These are phyloP conservation scores for Natrix natrix DNA, from an alignment of 2,797 vertebrate genomes.

Conservation along the genomic window DNA sequence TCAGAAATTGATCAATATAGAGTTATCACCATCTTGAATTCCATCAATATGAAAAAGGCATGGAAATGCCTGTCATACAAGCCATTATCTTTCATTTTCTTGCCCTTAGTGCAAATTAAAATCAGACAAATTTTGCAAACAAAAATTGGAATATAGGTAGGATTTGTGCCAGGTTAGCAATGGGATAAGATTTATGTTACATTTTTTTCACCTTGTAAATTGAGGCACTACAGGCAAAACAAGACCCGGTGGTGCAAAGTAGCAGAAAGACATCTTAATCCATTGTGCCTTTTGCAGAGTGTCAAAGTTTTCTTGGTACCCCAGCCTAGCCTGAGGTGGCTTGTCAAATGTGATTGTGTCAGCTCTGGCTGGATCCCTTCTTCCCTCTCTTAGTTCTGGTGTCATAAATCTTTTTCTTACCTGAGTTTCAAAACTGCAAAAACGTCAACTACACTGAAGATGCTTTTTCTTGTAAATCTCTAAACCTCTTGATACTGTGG, in stretches of 20 bases:
- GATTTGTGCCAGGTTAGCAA: background rate
- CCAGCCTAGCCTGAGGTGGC: background rate
- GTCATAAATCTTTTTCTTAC: background rate
- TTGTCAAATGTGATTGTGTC: slow-evolving; percentile 10
- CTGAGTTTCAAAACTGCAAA: background rate
- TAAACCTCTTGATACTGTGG: background rate
- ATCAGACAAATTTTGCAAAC: background rate
- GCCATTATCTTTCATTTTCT: background rate
- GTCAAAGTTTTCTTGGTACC: background rate
- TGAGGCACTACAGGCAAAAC: background rate
- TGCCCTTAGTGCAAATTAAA: slow-evolving; percentile 2
- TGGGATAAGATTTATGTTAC: background rate
- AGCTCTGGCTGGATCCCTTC: background rate
- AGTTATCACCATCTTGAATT: slow-evolving; percentile 5
- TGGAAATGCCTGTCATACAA: background rate
- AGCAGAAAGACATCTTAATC: background rate
- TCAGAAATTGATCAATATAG: slow-evolving; percentile 29
- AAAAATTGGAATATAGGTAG: background rate
- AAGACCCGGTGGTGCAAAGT: background rate
- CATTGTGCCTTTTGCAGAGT: background rate
- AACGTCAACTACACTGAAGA: background rate
- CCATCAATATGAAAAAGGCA: background rate
- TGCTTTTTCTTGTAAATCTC: background rate
- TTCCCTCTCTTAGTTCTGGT: background rate
- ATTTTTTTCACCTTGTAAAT: background rate